Percentiles rank a stretch among this genome's conserved stretches.
Conservation (phyloP, 2,888 invertebrate species). For the Microdon myrmicae region DNA sequence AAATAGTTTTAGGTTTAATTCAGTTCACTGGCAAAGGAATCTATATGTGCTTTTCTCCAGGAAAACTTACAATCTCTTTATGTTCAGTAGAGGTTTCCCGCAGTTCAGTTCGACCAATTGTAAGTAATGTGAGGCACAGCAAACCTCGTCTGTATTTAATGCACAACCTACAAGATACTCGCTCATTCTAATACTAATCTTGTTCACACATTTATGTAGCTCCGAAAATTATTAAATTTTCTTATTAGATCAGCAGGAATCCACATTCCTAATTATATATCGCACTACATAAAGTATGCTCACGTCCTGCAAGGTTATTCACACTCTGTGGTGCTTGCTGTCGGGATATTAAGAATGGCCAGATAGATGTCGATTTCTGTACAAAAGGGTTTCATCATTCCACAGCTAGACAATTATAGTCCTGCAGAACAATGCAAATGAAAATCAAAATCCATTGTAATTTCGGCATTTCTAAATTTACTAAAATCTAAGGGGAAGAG, state of each 20-base stretch:
- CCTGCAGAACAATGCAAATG: constrained; percentile 29
- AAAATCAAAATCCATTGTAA: constrained; percentile 37
- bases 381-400: constrained; percentile 29
- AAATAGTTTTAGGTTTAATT: no score
- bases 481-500: constrained; percentile 34
- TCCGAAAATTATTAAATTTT: no score
- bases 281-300: constrained; percentile 33
- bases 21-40: no score
- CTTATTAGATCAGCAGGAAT: constrained; percentile 38
- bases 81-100: no score
- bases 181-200: no score
- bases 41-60: no score
- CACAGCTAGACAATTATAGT: constrained; percentile 1
- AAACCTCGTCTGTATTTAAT: no score
- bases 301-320: constrained; percentile 4
- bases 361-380: constrained; percentile 46
- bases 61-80: no score
- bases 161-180: no score
- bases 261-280: constrained; percentile 48
- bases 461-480: constrained; percentile 44
- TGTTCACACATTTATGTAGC: no score
- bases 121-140: no score
- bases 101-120: no score
- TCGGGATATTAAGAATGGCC: constrained; percentile 28
- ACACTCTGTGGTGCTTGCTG: constrained; percentile 1